Evolutionary conservation across 2,797 vertebrate species (phyloP).

Genomic region (Cossypha caffra): DNA sequence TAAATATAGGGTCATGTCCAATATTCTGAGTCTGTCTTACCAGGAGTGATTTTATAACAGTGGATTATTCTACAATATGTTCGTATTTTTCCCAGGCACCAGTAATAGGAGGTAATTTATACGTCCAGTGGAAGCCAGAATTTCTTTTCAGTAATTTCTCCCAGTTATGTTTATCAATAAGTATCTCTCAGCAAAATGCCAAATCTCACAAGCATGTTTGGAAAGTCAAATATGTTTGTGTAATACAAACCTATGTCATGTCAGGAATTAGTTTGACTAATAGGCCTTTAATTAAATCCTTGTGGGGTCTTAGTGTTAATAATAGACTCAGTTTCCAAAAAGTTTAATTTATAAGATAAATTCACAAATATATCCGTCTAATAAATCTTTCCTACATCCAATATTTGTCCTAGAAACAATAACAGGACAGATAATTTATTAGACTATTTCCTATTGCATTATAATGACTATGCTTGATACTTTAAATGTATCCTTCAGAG

Average conservation of each 20-base stretch:
- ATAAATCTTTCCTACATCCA: constrained; percentile 69
- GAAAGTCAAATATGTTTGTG: constrained; percentile 79
- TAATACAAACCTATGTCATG: constrained; percentile 81
- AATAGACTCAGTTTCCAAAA: constrained; percentile 63
- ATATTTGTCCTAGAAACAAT: constrained; percentile 54
- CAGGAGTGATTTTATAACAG: neutral
- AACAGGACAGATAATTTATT: constrained; percentile 64
- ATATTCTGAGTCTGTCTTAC: neutral
- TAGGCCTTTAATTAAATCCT: constrained; percentile 81
- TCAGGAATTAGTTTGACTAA: constrained; percentile 83
- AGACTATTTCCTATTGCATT: constrained; percentile 53
- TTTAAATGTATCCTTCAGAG: constrained; percentile 8
- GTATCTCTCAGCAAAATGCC: constrained; percentile 74
- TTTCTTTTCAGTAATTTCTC: constrained; percentile 71
- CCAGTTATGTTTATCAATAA: constrained; percentile 77
- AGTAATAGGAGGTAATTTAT: neutral
- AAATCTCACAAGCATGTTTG: constrained; percentile 73
- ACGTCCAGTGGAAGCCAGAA: neutral
- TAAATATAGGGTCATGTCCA: neutral
- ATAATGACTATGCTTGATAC: constrained; percentile 2
- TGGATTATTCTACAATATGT: neutral
- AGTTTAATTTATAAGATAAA: constrained; percentile 79
- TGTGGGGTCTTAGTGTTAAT: constrained; percentile 79
- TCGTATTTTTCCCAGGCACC: neutral
- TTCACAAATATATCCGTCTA: constrained; percentile 53